A percentile compares a stretch with the other conserved stretches of the same genome.
Conservation (phyloP, 2,888 invertebrate genomes). For the Pyralis farinalis region DNA sequence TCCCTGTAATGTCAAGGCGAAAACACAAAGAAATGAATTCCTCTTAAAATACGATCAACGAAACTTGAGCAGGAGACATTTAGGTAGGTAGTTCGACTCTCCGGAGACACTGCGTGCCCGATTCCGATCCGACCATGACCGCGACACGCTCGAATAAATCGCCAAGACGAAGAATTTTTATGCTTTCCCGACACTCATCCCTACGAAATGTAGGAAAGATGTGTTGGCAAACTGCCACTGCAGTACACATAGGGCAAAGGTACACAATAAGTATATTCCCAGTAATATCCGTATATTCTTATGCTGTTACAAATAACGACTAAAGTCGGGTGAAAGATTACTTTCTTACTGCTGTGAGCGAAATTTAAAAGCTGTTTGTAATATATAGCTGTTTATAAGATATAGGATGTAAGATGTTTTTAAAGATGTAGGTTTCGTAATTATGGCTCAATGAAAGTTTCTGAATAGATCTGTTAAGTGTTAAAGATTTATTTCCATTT, state of each 20-base stretch:
- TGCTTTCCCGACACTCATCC: conserved; percentile 28
- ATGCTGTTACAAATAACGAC: conserved; percentile 9
- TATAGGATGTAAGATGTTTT: no score
- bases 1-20: no score
- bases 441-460: no score
- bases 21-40: conserved; percentile 11
- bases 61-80: background rate
- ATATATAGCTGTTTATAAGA: no score
- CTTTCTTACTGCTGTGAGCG: background rate
- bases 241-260: conserved; percentile 31
- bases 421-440: no score
- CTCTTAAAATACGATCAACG: conserved; percentile 15
- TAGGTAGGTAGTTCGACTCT: conserved; percentile 1
- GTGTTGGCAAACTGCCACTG: conserved; percentile 57
- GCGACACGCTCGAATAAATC: conserved; percentile 31
- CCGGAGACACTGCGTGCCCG: background rate
- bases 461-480: no score
- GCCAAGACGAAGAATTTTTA: conserved; percentile 31
- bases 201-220: conserved; percentile 50
- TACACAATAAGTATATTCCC: conserved; percentile 32
- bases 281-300: conserved; percentile 12
- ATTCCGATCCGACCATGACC: conserved; percentile 25
- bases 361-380: no score
- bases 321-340: conserved; percentile 4
- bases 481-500: no score